Evolutionary conservation across 2,113 vertebrate species (phyloP).

Genomic region (Myrmecophaga tridactyla): DNA sequence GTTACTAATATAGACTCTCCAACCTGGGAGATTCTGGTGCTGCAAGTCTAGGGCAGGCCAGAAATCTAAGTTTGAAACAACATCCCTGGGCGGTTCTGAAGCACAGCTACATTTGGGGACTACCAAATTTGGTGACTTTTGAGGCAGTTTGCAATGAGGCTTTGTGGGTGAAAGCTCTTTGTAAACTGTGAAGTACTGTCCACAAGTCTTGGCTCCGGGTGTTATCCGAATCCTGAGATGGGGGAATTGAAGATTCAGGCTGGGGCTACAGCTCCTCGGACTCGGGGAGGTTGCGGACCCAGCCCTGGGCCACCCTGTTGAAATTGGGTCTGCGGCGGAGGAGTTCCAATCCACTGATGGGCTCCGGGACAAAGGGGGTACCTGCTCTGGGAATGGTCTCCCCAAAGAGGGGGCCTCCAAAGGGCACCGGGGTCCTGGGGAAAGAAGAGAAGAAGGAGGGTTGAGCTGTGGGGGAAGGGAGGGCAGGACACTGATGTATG

Average conservation of each 20-base stretch:
- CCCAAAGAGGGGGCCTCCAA: constrained; percentile 82
- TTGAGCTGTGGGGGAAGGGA: not conserved
- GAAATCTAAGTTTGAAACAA: not conserved
- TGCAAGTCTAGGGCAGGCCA: not conserved
- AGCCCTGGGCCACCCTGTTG: constrained; percentile 92
- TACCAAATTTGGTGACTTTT: not conserved
- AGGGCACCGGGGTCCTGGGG: constrained; percentile 89
- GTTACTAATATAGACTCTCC: not conserved
- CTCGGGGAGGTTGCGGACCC: constrained; percentile 86
- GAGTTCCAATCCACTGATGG: constrained; percentile 79
- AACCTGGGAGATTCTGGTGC: not conserved
- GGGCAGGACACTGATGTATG: not conserved
- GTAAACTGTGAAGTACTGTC: not conserved
- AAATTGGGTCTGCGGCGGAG: constrained; percentile 89
- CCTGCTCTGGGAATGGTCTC: constrained; percentile 81
- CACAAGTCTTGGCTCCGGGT: not conserved
- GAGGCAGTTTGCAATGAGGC: not conserved
- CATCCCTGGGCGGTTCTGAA: not conserved
- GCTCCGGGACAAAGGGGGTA: constrained; percentile 80
- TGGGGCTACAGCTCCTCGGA: constrained; percentile 89
- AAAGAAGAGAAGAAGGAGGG: constrained; percentile 37
- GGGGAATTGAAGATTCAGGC: not conserved
- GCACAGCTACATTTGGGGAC: not conserved
- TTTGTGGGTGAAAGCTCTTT: not conserved
- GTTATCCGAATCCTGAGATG: not conserved